phyloP scores from a whole-genome alignment of 2,888 invertebrate species.

The Pyralis farinalis region DNA sequence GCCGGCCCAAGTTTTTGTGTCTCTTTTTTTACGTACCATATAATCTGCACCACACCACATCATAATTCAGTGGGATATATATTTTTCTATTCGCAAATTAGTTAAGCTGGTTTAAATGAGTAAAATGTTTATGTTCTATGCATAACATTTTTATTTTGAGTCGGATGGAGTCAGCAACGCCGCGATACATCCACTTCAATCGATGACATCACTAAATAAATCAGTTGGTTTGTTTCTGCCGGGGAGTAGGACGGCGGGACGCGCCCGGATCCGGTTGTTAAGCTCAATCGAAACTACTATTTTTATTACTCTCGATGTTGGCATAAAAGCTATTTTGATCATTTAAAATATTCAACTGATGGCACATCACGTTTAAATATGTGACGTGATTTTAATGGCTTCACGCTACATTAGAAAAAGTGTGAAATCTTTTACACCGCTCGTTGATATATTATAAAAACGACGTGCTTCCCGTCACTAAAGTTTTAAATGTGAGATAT shows the following conservation, averaged over 20 bases:
- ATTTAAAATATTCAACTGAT: constrained; percentile 16
- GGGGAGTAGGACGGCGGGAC: constrained; percentile 48
- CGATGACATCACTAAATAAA: constrained; percentile 71
- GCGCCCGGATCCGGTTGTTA: constrained; percentile 73
- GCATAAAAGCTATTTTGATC: constrained; percentile 46
- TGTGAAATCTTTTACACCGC: constrained; percentile 3
- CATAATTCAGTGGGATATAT: not conserved
- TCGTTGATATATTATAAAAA: constrained; percentile 6
- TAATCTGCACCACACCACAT: not conserved
- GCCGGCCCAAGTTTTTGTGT: constrained; percentile 6
- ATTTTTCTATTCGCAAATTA: too few species aligned
- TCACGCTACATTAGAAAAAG: constrained; percentile 8
- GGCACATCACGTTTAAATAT: constrained; percentile 10
- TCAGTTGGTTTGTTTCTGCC: constrained; percentile 44
- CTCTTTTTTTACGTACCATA: constrained; percentile 1
- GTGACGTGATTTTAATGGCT: constrained; percentile 13
- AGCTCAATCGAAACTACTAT: constrained; percentile 64
- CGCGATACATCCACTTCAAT: constrained; percentile 34
- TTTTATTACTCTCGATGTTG: constrained; percentile 63
- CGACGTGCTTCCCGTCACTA: constrained; percentile 4
- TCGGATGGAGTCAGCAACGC: not conserved
- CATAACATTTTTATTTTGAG: not conserved
- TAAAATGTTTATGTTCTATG: not conserved
- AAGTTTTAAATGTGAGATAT: constrained; percentile 5
- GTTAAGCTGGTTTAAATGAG: not conserved